Conservation (phyloP, 2,888 invertebrate species). For the Cistogaster globosa region DNA sequence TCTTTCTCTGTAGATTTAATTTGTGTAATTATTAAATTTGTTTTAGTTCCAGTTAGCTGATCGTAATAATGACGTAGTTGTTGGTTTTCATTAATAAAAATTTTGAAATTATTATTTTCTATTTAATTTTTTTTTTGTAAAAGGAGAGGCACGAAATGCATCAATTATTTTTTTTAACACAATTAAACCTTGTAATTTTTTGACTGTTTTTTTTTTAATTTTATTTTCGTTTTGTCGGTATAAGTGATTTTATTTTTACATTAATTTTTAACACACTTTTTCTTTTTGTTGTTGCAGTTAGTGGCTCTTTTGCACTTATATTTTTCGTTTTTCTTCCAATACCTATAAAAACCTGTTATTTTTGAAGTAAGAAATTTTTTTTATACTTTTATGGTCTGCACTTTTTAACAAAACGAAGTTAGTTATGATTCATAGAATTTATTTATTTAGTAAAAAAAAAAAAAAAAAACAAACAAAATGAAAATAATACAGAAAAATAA, state of each 20-base stretch:
- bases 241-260: constrained; percentile 12
- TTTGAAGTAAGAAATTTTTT: constrained; percentile 40
- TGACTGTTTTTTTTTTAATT: not conserved
- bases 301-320: constrained; percentile 44
- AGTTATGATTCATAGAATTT: constrained; percentile 61
- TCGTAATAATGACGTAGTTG: constrained; percentile 52
- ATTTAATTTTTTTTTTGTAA: not conserved
- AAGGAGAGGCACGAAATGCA: constrained; percentile 28
- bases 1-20: constrained; percentile 43
- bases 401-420: constrained; percentile 56
- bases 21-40: constrained; percentile 56
- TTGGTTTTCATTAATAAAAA: constrained; percentile 51
- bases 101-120: constrained; percentile 35
- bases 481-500: constrained; percentile 32
- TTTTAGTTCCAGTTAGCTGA: constrained; percentile 62
- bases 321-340: constrained; percentile 26
- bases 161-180: constrained; percentile 49
- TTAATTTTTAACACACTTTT: constrained; percentile 37
- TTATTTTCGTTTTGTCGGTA: constrained; percentile 29
- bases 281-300: constrained; percentile 46
- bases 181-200: constrained; percentile 51
- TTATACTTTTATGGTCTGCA: constrained; percentile 67
- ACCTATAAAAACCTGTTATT: constrained; percentile 56
- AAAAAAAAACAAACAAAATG: constrained; percentile 19
- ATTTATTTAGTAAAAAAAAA: constrained; percentile 20